phyloP scores from a whole-genome alignment of 2,888 invertebrate genomes.

The Eledona agricola region DNA sequence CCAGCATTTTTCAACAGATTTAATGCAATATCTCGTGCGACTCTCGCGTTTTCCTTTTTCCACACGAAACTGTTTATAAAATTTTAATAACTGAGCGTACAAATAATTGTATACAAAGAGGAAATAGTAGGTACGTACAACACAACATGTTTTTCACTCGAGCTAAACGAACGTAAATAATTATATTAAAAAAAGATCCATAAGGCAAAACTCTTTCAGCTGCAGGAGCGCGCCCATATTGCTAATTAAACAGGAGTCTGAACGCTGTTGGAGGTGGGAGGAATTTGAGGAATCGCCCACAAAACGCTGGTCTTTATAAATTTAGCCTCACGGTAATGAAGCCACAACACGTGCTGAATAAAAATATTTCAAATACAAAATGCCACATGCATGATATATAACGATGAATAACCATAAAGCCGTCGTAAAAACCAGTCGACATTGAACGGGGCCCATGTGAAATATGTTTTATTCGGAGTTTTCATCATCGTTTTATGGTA shows the following conservation, averaged over 20 bases:
- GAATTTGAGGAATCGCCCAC: constrained; percentile 1
- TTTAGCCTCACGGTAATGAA: constrained; percentile 7
- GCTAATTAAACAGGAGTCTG: constrained; percentile 16
- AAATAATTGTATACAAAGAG: constrained; percentile 28
- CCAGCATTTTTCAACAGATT: constrained; percentile 11
- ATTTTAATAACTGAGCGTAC: constrained; percentile 30
- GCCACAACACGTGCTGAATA: constrained; percentile 18
- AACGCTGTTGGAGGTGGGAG: constrained; percentile 2
- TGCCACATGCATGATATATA: constrained; percentile 17
- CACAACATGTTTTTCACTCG: constrained; percentile 37
- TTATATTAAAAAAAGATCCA: constrained; percentile 35
- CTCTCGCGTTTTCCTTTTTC: constrained; percentile 2
- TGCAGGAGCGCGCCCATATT: constrained; percentile 2
- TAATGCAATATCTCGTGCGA: constrained; percentile 6
- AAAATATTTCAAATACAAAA: constrained; percentile 19
- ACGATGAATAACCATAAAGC: constrained; percentile 21
- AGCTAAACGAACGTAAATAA: constrained; percentile 34
- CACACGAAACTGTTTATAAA: constrained; percentile 31
- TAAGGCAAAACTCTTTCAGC: constrained; percentile 31
- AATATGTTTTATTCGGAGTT: constrained; percentile 16
- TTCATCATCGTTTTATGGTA: constrained; percentile 6
- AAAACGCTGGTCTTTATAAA: constrained; percentile 3
- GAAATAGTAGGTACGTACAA: constrained; percentile 21
- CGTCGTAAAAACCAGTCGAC: constrained; percentile 34
- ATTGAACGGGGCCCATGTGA: constrained; percentile 34